phyloP scores from a whole-genome alignment of 2,888 invertebrate genomes.

The Ophioninae sp. region DNA sequence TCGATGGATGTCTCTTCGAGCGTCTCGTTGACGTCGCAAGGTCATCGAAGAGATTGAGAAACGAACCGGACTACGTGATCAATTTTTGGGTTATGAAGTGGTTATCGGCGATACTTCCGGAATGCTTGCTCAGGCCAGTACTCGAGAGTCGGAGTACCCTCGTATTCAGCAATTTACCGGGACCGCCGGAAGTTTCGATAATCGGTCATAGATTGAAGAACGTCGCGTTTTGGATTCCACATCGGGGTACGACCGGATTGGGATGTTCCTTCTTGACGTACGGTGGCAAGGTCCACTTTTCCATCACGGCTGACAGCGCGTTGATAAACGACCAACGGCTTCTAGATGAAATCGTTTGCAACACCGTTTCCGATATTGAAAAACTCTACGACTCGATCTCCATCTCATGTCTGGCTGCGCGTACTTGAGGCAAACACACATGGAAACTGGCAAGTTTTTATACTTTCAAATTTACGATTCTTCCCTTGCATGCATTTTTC shows the following conservation, averaged over 20 bases:
- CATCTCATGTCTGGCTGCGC: conserved; percentile 65
- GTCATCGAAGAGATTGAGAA: conserved; percentile 77
- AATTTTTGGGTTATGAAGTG: conserved; percentile 82
- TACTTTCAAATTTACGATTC: not conserved
- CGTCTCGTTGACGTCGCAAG: conserved; percentile 77
- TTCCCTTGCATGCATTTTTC: not conserved
- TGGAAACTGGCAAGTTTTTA: conserved; percentile 65
- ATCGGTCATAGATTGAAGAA: conserved; percentile 81
- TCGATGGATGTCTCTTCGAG: conserved; percentile 58
- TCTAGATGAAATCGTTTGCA: conserved; percentile 79
- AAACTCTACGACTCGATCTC: conserved; percentile 72
- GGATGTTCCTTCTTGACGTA: conserved; percentile 82
- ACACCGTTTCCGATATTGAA: conserved; percentile 80
- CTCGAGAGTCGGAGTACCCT: conserved; percentile 82
- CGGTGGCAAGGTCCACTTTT: conserved; percentile 81
- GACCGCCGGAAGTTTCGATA: conserved; percentile 80
- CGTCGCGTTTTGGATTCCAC: conserved; percentile 83
- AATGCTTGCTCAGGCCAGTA: conserved; percentile 78
- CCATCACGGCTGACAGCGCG: conserved; percentile 81
- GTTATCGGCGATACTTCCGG: conserved; percentile 81
- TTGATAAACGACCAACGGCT: conserved; percentile 78
- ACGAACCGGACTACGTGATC: conserved; percentile 81
- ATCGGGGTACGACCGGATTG: conserved; percentile 80
- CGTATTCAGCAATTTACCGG: conserved; percentile 83
- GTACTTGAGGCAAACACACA: conserved; percentile 68